Conservation (phyloP, 2,797 vertebrate species). For the Sarcophilus harrisii region DNA sequence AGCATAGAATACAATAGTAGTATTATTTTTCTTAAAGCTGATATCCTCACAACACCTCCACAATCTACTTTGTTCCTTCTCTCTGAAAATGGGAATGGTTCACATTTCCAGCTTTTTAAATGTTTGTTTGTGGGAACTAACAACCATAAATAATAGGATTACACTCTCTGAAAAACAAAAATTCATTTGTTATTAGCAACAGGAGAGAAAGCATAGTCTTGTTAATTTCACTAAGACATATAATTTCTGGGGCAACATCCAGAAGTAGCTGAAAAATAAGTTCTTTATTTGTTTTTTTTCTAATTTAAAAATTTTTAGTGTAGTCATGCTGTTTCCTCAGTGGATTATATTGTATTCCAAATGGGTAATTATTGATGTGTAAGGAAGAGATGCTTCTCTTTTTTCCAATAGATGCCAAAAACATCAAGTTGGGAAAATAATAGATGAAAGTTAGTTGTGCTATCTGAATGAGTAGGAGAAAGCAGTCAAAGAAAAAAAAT, state of each 20-base stretch:
- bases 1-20: neutral
- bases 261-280: conserved; percentile 51
- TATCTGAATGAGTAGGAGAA: neutral
- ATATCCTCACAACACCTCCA: neutral
- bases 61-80: conserved; percentile 1
- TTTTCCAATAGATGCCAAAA: conserved; percentile 9
- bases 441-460: neutral
- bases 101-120: conserved; percentile 40
- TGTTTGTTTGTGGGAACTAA: conserved; percentile 15
- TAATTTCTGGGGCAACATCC: neutral
- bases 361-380: neutral
- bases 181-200: conserved; percentile 48
- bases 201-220: conserved; percentile 54
- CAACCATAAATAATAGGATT: conserved; percentile 41
- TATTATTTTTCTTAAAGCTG: too few relatives aligned
- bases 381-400: neutral
- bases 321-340: neutral
- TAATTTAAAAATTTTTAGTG: neutral
- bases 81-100: conserved; percentile 46
- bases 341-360: neutral
- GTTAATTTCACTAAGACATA: conserved; percentile 59
- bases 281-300: conserved; percentile 4
- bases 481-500: neutral
- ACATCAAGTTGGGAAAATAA: conserved; percentile 5
- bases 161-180: conserved; percentile 26